Evolutionary conservation across 2,113 vertebrate genomes (phyloP), one percentile per base, ranked within the genome.

Genomic region (Cercopithecus mona): DNA sequence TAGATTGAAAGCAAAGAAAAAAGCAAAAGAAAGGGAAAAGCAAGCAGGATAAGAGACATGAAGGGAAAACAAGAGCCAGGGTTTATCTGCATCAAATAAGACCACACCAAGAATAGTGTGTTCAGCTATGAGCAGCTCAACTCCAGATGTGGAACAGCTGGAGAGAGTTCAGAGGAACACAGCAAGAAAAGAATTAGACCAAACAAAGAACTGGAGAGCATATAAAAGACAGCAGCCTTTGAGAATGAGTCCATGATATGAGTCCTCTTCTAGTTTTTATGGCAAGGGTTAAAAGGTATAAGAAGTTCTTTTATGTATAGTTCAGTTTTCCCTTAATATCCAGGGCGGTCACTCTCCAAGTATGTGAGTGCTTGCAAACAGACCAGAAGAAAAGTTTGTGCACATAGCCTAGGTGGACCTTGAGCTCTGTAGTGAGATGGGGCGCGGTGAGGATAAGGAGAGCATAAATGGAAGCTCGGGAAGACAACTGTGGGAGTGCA

Each of bases 61-160:
- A n/a, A 88, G 61, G 38, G n/a, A 84, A 68, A 81, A 55, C 61
- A 16, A 84, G 50, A 57, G 93, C 57, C 66, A 43, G 80, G 88
- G 79, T 85, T 73, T 78, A 90, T 76, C 57, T 80, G 57, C 20
- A 6, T 84, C 80, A 40, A 78, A 52, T 22, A 55, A 89, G 96
- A 96, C 76, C 92, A 68, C 55, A 82, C 79, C 35, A 81, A 68
- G 76, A 93, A 81, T 52, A 87, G 40, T 79, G 79, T 80, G 90
- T 96, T 85, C 80, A 18, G 40, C 73, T 79, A 40, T 68, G 84
- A 88, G 66, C 85, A 94, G 72, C 96, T 90, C 78, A 5, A 5
- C 72, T 94, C 96, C 97, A 97, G 92, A 96, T 96, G 94, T 82
- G 87, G 80, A 73, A 61, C 93, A 93, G 84, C 95, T 95, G 84